phyloP scores from a whole-genome alignment of 1,140 invertebrate genomes.

The Panonychus citri region DNA sequence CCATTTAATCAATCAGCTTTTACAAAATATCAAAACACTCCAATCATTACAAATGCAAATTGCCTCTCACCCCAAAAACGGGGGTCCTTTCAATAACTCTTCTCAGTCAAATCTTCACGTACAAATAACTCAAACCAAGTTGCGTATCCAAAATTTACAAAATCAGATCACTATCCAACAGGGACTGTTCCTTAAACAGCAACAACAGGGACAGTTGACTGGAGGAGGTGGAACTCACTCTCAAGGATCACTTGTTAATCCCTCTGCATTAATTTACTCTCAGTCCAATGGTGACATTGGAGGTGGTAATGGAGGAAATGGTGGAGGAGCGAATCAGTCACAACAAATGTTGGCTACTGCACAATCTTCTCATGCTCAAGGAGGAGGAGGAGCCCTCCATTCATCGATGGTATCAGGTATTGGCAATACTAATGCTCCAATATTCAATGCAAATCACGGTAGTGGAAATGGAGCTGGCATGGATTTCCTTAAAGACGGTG shows the following conservation, averaged over 20 bases:
- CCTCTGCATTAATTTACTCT: not conserved
- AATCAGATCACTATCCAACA: conserved; percentile 80
- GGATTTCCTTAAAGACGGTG: too few relatives aligned
- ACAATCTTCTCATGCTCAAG: not conserved
- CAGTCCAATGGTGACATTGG: not conserved
- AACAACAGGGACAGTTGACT: conserved; percentile 16
- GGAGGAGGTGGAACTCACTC: conserved; percentile 8
- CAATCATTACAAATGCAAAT: conserved; percentile 38
- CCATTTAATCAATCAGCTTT: conserved; percentile 50
- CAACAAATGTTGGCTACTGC: not conserved
- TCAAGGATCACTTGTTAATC: too few relatives aligned
- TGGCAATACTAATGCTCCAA: too few relatives aligned
- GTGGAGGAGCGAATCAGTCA: not conserved
- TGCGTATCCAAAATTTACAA: conserved; percentile 70
- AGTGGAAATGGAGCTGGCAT: too few relatives aligned
- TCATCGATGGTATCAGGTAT: conserved; percentile 32
- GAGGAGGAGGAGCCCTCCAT: not conserved
- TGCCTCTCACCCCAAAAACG: conserved; percentile 20
- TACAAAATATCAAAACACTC: conserved; percentile 57
- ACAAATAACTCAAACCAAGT: conserved; percentile 72
- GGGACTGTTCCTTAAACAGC: conserved; percentile 66
- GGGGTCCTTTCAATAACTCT: conserved; percentile 17
- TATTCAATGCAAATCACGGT: too few relatives aligned
- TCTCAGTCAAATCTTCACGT: conserved; percentile 39
- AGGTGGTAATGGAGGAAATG: not conserved